Evolutionary conservation across 1,140 invertebrate species (phyloP).

Genomic region (Papilio polytes): DNA sequence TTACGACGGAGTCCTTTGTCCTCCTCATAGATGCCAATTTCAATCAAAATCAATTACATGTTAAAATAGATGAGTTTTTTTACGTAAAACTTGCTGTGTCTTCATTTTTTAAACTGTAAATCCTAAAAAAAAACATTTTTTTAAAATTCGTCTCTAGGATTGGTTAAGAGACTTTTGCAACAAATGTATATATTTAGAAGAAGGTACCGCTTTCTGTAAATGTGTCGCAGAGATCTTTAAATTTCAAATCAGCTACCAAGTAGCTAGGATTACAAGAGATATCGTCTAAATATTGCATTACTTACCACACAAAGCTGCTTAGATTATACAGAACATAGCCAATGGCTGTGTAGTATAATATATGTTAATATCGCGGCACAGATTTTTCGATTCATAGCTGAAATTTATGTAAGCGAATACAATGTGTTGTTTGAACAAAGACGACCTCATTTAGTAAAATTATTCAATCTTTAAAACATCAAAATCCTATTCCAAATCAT

Average conservation of each 20-base stretch:
- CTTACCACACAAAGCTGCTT: background rate
- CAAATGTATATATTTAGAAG: background rate
- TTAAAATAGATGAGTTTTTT: no score
- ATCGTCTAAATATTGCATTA: constrained; percentile 15
- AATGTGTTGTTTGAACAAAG: constrained; percentile 2
- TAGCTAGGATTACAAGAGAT: background rate
- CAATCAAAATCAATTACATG: no score
- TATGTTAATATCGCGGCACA: constrained; percentile 17
- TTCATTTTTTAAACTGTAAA: no score
- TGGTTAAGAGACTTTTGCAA: background rate
- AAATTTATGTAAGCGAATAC: constrained; percentile 12
- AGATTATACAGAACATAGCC: background rate
- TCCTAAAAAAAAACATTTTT: no score
- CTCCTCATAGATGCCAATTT: no score
- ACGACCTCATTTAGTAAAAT: constrained; percentile 24
- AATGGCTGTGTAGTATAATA: constrained; percentile 3
- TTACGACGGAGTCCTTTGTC: background rate
- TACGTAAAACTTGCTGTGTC: no score
- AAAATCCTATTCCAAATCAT: background rate
- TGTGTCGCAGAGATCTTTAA: background rate
- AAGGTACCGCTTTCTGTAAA: background rate
- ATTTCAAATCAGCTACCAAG: constrained; percentile 3
- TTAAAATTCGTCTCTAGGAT: background rate
- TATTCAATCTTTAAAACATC: constrained; percentile 28
- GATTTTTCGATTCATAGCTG: constrained; percentile 7